Conservation (phyloP, 2,888 invertebrate genomes). For the Venusia cambrica region DNA sequence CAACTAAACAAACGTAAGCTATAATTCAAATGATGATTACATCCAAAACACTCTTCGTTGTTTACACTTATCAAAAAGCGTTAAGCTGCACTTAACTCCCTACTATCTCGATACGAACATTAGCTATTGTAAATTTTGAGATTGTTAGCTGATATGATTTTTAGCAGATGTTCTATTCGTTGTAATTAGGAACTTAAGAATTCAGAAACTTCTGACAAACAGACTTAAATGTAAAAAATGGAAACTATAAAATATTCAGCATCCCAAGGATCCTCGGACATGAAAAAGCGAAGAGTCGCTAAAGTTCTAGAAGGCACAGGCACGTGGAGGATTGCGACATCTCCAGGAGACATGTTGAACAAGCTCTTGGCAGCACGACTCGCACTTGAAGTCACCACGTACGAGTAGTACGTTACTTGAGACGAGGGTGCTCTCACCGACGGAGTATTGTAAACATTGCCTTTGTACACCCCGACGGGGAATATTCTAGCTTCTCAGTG, state of each 20-base stretch:
- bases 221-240: too few species aligned
- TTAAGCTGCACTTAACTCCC: slow-evolving; percentile 37
- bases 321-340: slow-evolving; percentile 8
- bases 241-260: too few species aligned
- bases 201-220: slow-evolving; percentile 4
- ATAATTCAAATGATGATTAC: slow-evolving; percentile 5
- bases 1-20: slow-evolving; percentile 4
- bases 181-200: slow-evolving; percentile 1
- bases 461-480: slow-evolving; percentile 44
- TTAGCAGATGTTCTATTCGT: slow-evolving; percentile 28
- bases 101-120: slow-evolving; percentile 34
- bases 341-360: slow-evolving; percentile 66
- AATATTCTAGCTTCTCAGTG: slow-evolving; percentile 31
- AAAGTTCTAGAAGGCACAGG: slow-evolving; percentile 7
- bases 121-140: slow-evolving; percentile 36
- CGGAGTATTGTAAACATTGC: slow-evolving; percentile 44
- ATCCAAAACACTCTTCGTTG: slow-evolving; percentile 17
- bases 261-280: too few species aligned
- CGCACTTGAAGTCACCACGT: slow-evolving; percentile 56
- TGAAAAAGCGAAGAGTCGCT: too few species aligned
- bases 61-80: slow-evolving; percentile 32
- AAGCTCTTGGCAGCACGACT: slow-evolving; percentile 54
- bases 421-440: slow-evolving; percentile 44
- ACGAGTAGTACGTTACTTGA: slow-evolving; percentile 47
- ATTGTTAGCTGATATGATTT: slow-evolving; percentile 35